Percentiles rank a stretch among this genome's conserved stretches.
These are phyloP conservation scores for Agriopis aurantiaria DNA, from an alignment of 2,888 invertebrate genomes.

Conservation along the genomic window DNA sequence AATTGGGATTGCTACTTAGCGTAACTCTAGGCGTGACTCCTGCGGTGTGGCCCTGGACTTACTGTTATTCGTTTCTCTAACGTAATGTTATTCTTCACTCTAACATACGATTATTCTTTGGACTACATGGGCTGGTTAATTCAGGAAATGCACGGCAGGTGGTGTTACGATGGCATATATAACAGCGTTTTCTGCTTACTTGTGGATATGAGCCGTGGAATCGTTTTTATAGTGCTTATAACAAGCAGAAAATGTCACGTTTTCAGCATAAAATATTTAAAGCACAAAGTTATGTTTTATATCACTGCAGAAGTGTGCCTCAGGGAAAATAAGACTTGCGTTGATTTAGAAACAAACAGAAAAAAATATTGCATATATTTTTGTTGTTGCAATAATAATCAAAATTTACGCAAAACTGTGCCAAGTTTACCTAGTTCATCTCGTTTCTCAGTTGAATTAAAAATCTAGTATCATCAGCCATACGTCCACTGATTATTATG, in stretches of 20 bases:
- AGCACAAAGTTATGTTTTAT: background rate
- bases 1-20: background rate
- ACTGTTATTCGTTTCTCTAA: constrained; percentile 18
- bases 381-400: too few species aligned
- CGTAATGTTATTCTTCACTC: constrained; percentile 17
- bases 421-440: too few species aligned
- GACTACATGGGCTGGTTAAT: constrained; percentile 16
- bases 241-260: background rate
- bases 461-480: too few species aligned
- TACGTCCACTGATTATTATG: too few species aligned
- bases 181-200: constrained; percentile 5
- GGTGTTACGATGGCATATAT: constrained; percentile 10
- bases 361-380: too few species aligned
- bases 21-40: background rate
- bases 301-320: too few species aligned
- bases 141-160: constrained; percentile 11
- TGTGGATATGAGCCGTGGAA: background rate
- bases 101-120: constrained; percentile 20
- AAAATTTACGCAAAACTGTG: too few species aligned
- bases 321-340: too few species aligned
- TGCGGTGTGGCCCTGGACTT: constrained; percentile 1
- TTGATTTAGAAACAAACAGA: too few species aligned
- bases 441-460: too few species aligned
- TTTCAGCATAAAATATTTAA: background rate
- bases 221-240: background rate